These are phyloP conservation scores for Cyprinella venusta DNA, from an alignment of 2,797 vertebrate species.

Conservation along the genomic window DNA sequence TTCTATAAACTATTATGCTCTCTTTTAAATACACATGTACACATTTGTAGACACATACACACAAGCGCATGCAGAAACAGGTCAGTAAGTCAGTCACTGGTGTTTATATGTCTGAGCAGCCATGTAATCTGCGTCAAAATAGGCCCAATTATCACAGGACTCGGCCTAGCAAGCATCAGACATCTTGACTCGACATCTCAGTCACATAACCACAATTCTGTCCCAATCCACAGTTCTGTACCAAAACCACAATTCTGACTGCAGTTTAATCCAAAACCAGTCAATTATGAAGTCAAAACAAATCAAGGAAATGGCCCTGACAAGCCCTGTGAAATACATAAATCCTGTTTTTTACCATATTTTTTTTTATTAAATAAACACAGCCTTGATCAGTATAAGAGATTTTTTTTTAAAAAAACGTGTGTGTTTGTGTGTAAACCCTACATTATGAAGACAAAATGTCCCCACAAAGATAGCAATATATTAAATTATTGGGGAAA, in stretches of 20 bases:
- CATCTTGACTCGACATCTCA: neutral
- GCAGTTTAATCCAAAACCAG: conserved; percentile 4
- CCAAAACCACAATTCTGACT: conserved; percentile 11
- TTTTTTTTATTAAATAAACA: neutral
- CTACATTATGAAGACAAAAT: neutral
- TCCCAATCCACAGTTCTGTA: too few relatives aligned
- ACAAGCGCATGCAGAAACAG: conserved; percentile 14
- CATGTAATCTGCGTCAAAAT: conserved; percentile 9
- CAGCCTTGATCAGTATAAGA: neutral
- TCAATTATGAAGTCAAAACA: conserved; percentile 4
- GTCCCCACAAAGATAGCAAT: too few relatives aligned
- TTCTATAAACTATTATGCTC: neutral
- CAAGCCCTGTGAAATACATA: neutral
- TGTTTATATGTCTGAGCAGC: conserved; percentile 24
- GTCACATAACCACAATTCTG: conserved; percentile 11
- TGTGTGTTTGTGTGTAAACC: neutral
- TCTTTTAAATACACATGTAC: conserved; percentile 2
- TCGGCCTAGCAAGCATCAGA: conserved; percentile 6
- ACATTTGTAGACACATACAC: conserved; percentile 15
- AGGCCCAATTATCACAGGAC: conserved; percentile 7
- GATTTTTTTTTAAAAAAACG: neutral
- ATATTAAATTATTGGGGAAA: too few relatives aligned
- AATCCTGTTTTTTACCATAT: neutral
- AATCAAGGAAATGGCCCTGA: neutral
- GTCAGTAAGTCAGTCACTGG: conserved; percentile 14